Conservation (phyloP, 2,113 vertebrate genomes). For the Actenoides hombroni region DNA sequence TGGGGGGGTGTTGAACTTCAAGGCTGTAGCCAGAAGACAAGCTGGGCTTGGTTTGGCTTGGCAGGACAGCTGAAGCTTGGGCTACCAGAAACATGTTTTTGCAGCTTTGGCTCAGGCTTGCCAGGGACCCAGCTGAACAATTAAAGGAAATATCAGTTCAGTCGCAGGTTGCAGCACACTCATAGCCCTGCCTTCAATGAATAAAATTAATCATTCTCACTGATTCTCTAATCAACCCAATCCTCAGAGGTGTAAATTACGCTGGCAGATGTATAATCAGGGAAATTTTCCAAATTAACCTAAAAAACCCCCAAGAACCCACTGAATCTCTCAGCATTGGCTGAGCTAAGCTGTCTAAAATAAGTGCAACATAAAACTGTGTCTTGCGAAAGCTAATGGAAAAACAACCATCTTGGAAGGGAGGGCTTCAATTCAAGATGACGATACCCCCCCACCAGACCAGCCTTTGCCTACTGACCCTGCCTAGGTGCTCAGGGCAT, state of each 20-base stretch:
- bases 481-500: background rate
- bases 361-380: background rate
- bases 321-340: background rate
- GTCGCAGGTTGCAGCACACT: background rate
- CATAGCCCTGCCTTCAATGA: slow-evolving; percentile 30
- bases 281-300: slow-evolving; percentile 58
- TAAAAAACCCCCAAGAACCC: slow-evolving; percentile 2
- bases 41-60: background rate
- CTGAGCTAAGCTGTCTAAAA: background rate
- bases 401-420: background rate
- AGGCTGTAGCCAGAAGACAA: background rate
- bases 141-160: slow-evolving; percentile 40
- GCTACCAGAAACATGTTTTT: background rate
- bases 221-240: slow-evolving; percentile 57
- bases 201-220: slow-evolving; percentile 61
- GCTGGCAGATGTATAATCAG: slow-evolving; percentile 57
- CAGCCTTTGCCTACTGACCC: background rate
- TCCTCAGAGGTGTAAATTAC: slow-evolving; percentile 59
- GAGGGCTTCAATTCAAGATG: background rate
- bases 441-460: fast-evolving
- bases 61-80: background rate
- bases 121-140: slow-evolving; percentile 52
- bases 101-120: slow-evolving; percentile 5
- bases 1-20: background rate
- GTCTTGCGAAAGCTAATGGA: background rate